Conservation (phyloP, 2,113 vertebrate genomes). For the Pogona vitticeps region DNA sequence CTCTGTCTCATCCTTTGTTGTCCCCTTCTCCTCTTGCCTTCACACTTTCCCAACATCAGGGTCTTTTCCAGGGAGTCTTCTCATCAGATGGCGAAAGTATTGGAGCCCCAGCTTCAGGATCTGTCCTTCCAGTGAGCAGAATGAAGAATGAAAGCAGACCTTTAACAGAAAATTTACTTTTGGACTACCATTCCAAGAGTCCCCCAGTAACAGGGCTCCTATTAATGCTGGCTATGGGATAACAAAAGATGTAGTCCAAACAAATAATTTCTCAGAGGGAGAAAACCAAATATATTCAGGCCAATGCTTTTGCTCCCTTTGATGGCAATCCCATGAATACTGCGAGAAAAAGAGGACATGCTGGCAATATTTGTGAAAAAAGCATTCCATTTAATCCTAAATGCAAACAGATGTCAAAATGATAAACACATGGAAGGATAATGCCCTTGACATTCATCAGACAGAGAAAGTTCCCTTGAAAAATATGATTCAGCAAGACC, state of each 20-base stretch:
- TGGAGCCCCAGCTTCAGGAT: too few species aligned
- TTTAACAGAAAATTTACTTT: not conserved
- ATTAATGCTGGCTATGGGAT: not conserved
- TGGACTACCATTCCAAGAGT: not conserved
- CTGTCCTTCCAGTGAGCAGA: too few species aligned
- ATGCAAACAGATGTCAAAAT: not conserved
- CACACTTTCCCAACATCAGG: too few species aligned
- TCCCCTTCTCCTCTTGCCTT: too few species aligned
- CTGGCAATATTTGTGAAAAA: not conserved
- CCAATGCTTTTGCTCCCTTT: not conserved
- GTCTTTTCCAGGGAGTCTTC: too few species aligned
- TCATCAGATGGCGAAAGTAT: too few species aligned
- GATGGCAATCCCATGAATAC: not conserved
- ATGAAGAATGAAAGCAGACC: too few species aligned
- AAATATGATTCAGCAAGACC: not conserved
- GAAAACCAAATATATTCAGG: too few species aligned
- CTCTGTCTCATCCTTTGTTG: too few species aligned
- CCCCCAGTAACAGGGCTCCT: too few species aligned
- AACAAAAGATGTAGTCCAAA: not conserved
- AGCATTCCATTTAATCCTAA: not conserved
- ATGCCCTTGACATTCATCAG: not conserved
- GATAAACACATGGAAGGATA: not conserved
- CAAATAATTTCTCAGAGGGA: not conserved
- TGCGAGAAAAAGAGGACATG: not conserved
- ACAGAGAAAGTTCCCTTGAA: not conserved